Conservation (phyloP, 1,140 invertebrate species). For the Cecropterus lyciades region DNA sequence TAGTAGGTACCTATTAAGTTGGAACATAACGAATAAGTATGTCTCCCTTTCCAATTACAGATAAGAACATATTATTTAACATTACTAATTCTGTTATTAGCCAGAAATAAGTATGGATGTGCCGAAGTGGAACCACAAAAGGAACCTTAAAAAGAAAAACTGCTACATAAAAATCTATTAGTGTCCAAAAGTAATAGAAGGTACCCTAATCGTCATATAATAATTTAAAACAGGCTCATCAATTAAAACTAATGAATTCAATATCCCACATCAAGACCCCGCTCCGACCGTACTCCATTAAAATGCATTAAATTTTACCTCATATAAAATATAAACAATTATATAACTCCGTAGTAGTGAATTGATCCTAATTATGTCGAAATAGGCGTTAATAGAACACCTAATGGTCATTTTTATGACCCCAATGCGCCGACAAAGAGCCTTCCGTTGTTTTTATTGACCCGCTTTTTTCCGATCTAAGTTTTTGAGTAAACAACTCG, state of each 20-base stretch:
- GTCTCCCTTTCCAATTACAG: no score
- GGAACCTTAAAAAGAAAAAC: background rate
- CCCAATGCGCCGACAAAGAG: constrained; percentile 70
- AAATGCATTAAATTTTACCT: constrained; percentile 34
- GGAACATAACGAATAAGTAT: no score
- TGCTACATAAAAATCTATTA: constrained; percentile 4
- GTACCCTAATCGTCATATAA: constrained; percentile 9
- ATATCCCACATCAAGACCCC: constrained; percentile 22
- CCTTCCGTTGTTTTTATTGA: constrained; percentile 74
- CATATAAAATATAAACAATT: constrained; percentile 68
- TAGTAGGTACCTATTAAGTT: no score
- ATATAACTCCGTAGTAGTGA: constrained; percentile 62
- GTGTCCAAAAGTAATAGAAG: constrained; percentile 6
- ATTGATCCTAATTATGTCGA: constrained; percentile 80
- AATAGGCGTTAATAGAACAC: constrained; percentile 81
- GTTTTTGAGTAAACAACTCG: constrained; percentile 71
- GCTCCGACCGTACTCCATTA: constrained; percentile 23
- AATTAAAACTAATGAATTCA: constrained; percentile 36
- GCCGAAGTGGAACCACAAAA: no score
- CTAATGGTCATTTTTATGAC: constrained; percentile 76
- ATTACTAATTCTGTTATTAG: no score
- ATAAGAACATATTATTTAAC: no score
- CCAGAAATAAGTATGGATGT: no score
- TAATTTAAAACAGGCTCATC: constrained; percentile 27
- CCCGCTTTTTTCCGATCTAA: constrained; percentile 70